Evolutionary conservation across 2,888 invertebrate species (phyloP), one percentile per base, ranked within the genome.

Genomic region (Troides helena): DNA sequence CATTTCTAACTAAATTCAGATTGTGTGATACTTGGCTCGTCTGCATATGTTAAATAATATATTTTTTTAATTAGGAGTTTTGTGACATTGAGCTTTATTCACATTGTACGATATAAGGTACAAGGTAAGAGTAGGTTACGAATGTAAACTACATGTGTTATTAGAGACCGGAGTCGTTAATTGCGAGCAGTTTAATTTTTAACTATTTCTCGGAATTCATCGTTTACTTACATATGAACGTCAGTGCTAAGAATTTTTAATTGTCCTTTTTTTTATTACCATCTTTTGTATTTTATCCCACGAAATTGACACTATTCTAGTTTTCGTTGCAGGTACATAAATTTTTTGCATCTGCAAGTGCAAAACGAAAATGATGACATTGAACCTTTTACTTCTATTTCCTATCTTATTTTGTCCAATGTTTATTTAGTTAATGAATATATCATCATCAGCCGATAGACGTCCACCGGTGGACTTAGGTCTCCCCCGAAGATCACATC

Each of bases 171-270:
- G 36, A n/a, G 39, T 23, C 39, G 57, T 57, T 57, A 36, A 65
- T 57, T 65, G 17, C 36, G 25, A 12, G 18, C 57, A 21, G 5
- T 65, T 65, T 7, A 57, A 53, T 56, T 36, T 56, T 57, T 36
- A 64, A 57, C 64, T 57, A 65, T 59, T 65, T 65, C 65, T 65
- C n/a, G 46, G 58, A 43, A 65, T 46, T 59, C 46, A 23, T 58
- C 10, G 18, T 57, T 5, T 57, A 8, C 21, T 8, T 18, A 23
- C 50, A 1, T 14, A 14, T 18, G 50, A 50, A 50, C 50, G 1
- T 17, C 1, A 3, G 12, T 50, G 17, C 50, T 18, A 17, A 50
- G 50, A 12, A 50, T 1, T 50, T 50, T 14, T 50, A 50, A 50
- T 14, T 17, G 2, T 18, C 18, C 14, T 14, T 18, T 39, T 39